phyloP scores from a whole-genome alignment of 2,797 vertebrate genomes.

The Onychomys arenicola region DNA sequence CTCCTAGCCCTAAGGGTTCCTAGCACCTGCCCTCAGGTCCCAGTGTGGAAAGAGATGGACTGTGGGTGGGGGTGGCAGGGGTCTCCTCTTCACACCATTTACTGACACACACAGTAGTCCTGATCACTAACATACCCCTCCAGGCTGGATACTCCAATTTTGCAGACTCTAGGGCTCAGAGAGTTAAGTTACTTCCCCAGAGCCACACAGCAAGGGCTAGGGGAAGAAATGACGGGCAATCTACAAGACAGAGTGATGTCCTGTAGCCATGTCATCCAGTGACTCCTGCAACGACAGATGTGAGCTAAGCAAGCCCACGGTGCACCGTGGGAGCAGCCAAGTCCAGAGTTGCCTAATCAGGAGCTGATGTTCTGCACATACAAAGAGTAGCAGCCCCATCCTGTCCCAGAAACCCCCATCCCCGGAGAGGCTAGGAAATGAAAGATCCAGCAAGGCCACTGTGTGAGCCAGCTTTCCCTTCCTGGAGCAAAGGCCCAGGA shows the following conservation, averaged over 20 bases:
- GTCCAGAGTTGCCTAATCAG: not conserved
- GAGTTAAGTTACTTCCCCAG: not conserved
- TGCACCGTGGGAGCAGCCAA: not conserved
- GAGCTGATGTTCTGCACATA: not conserved
- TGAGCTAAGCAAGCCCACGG: not conserved
- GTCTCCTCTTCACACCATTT: not conserved
- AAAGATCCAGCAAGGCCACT: not conserved
- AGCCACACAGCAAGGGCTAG: too few species aligned
- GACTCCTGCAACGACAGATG: too few species aligned
- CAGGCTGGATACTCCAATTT: not conserved
- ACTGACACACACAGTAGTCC: not conserved
- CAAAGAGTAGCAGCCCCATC: not conserved
- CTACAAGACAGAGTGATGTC: not conserved
- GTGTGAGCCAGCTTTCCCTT: not conserved
- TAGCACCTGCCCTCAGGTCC: not conserved
- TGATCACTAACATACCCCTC: too few species aligned
- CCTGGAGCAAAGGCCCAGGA: not conserved
- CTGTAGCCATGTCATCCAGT: too few species aligned
- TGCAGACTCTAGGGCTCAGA: not conserved
- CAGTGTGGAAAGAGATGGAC: not conserved
- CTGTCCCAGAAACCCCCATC: not conserved
- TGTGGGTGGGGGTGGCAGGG: not conserved
- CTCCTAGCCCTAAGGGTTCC: not conserved
- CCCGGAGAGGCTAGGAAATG: not conserved
- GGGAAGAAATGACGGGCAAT: not conserved